These are phyloP conservation scores for Thalpophila matura DNA, from an alignment of 2,888 invertebrate genomes.

Conservation along the genomic window DNA sequence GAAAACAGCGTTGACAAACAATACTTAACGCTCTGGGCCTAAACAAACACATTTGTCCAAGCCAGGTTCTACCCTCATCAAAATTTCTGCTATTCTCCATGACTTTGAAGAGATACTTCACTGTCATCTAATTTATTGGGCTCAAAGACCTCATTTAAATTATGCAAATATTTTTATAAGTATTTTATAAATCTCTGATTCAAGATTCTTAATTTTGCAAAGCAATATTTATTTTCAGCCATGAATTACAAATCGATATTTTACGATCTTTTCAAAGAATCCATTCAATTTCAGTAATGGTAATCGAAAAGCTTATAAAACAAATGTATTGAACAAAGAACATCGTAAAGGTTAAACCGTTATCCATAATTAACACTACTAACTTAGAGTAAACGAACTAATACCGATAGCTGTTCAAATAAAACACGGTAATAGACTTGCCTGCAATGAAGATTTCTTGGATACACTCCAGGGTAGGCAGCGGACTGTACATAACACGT, in stretches of 20 bases:
- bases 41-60: slow-evolving; percentile 65
- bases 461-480: slow-evolving; percentile 97
- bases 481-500: slow-evolving; percentile 98
- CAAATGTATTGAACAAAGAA: not conserved
- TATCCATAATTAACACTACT: slow-evolving; percentile 5
- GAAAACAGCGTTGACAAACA: slow-evolving; percentile 61
- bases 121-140: slow-evolving; percentile 43
- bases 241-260: not conserved
- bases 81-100: slow-evolving; percentile 44
- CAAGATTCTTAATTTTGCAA: not conserved
- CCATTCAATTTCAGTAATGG: slow-evolving; percentile 9
- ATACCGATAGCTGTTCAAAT: slow-evolving; percentile 18
- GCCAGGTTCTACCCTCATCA: slow-evolving; percentile 54
- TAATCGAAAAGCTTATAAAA: not conserved
- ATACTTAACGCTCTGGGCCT: slow-evolving; percentile 52
- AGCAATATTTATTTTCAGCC: slow-evolving; percentile 1
- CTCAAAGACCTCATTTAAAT: slow-evolving; percentile 25
- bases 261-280: slow-evolving; percentile 1
- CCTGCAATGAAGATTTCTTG: slow-evolving; percentile 96
- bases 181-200: not conserved
- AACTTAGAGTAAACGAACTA: slow-evolving; percentile 17
- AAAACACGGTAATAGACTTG: slow-evolving; percentile 60
- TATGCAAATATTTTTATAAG: slow-evolving; percentile 14
- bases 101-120: slow-evolving; percentile 44
- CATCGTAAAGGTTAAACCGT: not conserved